Conservation (phyloP, 2,888 invertebrate species). For the Sialis fuliginosa region DNA sequence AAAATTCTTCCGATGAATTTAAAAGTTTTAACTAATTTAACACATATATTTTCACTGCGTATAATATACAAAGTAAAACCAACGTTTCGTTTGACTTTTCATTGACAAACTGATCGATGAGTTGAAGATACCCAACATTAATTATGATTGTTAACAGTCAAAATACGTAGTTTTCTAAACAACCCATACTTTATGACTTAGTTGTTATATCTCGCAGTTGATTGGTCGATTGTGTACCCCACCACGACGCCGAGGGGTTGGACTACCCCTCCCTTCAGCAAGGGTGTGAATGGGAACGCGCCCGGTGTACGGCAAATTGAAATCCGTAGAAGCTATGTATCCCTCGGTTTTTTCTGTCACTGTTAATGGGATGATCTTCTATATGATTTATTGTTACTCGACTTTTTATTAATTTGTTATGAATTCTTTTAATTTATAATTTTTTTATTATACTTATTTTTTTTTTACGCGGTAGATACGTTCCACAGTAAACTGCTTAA, state of each 20-base stretch:
- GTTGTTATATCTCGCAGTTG: background rate
- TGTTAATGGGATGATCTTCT: no score
- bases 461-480: no score
- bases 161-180: background rate
- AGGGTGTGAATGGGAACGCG: constrained; percentile 1
- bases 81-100: background rate
- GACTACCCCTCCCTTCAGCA: background rate
- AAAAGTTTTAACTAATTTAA: no score
- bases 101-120: background rate
- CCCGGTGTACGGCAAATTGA: background rate
- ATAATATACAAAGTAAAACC: background rate
- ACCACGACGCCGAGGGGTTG: constrained; percentile 1
- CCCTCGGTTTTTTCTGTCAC: no score
- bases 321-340: background rate
- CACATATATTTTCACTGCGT: background rate
- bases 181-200: background rate
- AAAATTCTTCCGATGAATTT: no score
- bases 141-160: background rate
- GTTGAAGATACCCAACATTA: background rate
- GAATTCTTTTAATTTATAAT: no score
- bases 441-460: no score
- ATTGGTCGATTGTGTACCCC: constrained; percentile 3
- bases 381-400: no score
- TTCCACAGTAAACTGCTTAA: no score
- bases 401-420: no score